Conservation (phyloP, 2,888 invertebrate species). For the Habroteleia sp. region DNA sequence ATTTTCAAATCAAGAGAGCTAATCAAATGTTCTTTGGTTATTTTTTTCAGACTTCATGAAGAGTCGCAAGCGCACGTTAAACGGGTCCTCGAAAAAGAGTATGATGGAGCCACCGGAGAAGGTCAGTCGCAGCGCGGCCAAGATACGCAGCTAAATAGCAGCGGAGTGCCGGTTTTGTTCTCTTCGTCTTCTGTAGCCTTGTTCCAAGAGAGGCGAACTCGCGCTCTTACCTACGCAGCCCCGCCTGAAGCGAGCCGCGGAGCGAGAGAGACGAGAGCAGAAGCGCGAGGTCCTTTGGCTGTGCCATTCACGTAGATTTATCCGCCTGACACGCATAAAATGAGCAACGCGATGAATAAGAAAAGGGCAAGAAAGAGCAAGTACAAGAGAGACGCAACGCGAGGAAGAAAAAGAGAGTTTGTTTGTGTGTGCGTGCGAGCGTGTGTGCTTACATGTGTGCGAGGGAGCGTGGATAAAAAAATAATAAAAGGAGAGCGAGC, state of each 20-base stretch:
- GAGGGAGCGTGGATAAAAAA: constrained; percentile 8
- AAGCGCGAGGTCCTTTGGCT: constrained; percentile 77
- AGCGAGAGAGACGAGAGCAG: constrained; percentile 66
- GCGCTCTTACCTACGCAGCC: constrained; percentile 49
- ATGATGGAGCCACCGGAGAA: constrained; percentile 80
- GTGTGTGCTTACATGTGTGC: constrained; percentile 6
- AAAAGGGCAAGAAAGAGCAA: constrained; percentile 9
- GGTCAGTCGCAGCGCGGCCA: constrained; percentile 79
- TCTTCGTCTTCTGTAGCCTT: constrained; percentile 62
- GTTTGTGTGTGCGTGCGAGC: constrained; percentile 5
- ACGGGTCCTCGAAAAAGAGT: constrained; percentile 81
- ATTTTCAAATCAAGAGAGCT: constrained; percentile 28
- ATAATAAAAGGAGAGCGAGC: constrained; percentile 4
- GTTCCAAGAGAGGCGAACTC: constrained; percentile 34
- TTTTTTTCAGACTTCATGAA: constrained; percentile 86
- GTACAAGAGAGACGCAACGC: neutral
- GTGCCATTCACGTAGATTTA: constrained; percentile 79
- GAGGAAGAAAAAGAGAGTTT: constrained; percentile 1
- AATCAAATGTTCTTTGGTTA: neutral
- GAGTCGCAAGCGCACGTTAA: constrained; percentile 84
- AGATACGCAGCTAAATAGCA: constrained; percentile 78
- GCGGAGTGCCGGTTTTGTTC: constrained; percentile 41
- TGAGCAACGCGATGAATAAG: constrained; percentile 58
- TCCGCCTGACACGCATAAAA: constrained; percentile 68
- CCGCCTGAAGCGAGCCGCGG: constrained; percentile 29